Evolutionary conservation across 2,113 vertebrate genomes (phyloP).

Genomic region (cattle (Bos taurus)): ARS-UCD2.0 NC_037329.1:107559501-107560000

Average conservation of each 20-base stretch:
- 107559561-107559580: not conserved
- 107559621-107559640: not conserved
- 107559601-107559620: not conserved
- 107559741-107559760: not conserved
- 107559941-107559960: conserved; percentile 97
- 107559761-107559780: not conserved
- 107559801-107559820: not conserved
- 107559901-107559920: conserved; percentile 94
- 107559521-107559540: accelerated
- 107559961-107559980: conserved; percentile 90
- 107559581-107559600: not conserved
- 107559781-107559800: not conserved
- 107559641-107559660: not conserved
- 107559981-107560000: conserved; percentile 98
- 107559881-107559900: conserved; percentile 86
- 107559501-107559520: not conserved
- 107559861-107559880: not conserved
- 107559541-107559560: not conserved
- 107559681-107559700: not conserved
- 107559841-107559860: not conserved
- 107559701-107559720: not conserved
- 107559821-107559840: not conserved
- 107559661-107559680: not conserved
- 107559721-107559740: not conserved
- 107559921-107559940: conserved; percentile 94